These are phyloP conservation scores for Drosophila mauritiana DNA, from an alignment of 1,140 invertebrate species.

Conservation along the genomic window DNA sequence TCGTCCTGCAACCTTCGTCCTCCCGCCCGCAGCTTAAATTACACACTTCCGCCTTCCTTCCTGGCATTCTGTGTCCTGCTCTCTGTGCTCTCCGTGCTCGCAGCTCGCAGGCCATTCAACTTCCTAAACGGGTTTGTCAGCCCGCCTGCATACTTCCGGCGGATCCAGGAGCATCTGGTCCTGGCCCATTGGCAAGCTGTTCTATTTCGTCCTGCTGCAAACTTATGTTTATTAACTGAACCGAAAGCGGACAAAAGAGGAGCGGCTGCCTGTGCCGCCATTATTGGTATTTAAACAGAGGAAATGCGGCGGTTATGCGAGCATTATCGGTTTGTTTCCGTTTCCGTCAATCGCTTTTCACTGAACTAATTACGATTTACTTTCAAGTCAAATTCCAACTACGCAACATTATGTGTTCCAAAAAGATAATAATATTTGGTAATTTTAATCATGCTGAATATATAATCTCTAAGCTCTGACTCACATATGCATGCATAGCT, in stretches of 20 bases:
- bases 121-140: constrained; percentile 55
- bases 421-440: too few species aligned
- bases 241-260: not conserved
- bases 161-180: not conserved
- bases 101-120: constrained; percentile 28
- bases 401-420: not conserved
- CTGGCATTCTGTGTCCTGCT: constrained; percentile 29
- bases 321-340: constrained; percentile 4
- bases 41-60: constrained; percentile 75
- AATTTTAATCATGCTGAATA: too few species aligned
- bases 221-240: constrained; percentile 35
- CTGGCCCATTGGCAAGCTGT: constrained; percentile 5
- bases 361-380: not conserved
- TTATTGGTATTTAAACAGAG: constrained; percentile 22
- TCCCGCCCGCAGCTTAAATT: constrained; percentile 66
- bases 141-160: constrained; percentile 41
- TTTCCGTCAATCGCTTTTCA: not conserved
- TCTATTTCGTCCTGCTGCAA: not conserved
- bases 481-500: too few species aligned
- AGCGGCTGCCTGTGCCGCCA: not conserved
- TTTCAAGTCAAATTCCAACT: too few species aligned
- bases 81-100: not conserved
- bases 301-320: constrained; percentile 1
- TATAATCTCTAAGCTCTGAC: not conserved
- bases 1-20: constrained; percentile 2